A percentile compares a stretch with the other conserved stretches of the same genome.
phyloP scores from a whole-genome alignment of 2,888 invertebrate genomes.

The Mesopsocus fuscifrons region DNA sequence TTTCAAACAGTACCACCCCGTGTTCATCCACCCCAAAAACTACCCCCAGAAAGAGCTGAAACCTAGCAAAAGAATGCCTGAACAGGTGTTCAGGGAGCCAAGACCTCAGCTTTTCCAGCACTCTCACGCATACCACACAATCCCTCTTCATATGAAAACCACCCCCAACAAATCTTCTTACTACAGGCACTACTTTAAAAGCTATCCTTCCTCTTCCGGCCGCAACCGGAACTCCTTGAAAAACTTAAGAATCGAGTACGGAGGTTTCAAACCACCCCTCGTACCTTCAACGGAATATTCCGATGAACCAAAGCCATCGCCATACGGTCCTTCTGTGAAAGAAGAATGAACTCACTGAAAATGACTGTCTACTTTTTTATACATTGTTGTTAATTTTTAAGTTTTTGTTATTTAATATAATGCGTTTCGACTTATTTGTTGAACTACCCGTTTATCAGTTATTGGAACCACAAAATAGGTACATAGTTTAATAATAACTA shows the following conservation, averaged over 20 bases:
- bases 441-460: too few relatives aligned
- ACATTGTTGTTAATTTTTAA: not conserved
- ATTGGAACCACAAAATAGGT: too few relatives aligned
- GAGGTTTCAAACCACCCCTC: conserved; percentile 59
- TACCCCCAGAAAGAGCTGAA: not conserved
- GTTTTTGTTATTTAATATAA: not conserved
- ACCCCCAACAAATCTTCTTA: not conserved
- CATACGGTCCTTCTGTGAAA: conserved; percentile 22
- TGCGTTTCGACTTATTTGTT: too few relatives aligned
- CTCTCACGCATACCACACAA: conserved; percentile 7
- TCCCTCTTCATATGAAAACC: conserved; percentile 1
- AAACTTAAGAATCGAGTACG: conserved; percentile 46
- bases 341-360: conserved; percentile 19
- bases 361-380: too few relatives aligned
- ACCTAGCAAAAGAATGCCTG: conserved; percentile 1
- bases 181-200: not conserved
- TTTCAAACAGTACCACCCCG: conserved; percentile 14
- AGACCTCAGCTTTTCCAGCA: not conserved
- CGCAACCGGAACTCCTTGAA: conserved; percentile 1
- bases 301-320: conserved; percentile 27
- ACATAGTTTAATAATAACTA: too few relatives aligned
- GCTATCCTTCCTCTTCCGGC: not conserved
- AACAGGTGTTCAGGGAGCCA: conserved; percentile 1
- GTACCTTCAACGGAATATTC: conserved; percentile 65
- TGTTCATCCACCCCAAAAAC: conserved; percentile 17